Percentiles rank a stretch among this genome's conserved stretches.
phyloP scores from a whole-genome alignment of 1,140 invertebrate species.

The Papilio dardanus region DNA sequence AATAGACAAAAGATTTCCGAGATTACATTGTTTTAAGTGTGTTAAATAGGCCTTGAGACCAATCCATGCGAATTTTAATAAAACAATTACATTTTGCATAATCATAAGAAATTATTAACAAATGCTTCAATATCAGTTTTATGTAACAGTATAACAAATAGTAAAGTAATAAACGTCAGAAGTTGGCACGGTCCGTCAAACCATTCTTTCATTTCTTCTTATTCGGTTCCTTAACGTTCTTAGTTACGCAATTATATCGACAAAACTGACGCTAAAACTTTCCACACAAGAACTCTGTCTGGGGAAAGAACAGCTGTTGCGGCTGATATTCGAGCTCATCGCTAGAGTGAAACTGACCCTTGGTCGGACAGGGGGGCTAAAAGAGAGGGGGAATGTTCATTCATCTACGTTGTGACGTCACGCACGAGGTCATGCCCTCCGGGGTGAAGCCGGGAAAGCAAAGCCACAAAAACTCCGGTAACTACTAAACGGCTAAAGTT shows the following conservation, averaged over 20 bases:
- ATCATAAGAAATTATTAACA: background rate
- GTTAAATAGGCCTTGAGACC: background rate
- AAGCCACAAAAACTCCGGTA: constrained; percentile 52
- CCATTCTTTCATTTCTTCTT: constrained; percentile 19
- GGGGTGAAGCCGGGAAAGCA: constrained; percentile 51
- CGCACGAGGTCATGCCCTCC: constrained; percentile 69
- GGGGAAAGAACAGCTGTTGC: constrained; percentile 60
- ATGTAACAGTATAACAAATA: background rate
- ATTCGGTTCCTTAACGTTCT: constrained; percentile 13
- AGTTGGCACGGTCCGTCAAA: background rate
- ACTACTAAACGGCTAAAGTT: constrained; percentile 46
- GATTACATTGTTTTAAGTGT: background rate
- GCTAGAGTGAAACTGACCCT: constrained; percentile 61
- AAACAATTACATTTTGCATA: background rate
- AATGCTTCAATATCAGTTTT: background rate
- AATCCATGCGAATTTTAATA: too few relatives aligned
- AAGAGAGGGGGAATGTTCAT: constrained; percentile 62
- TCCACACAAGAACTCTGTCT: constrained; percentile 40
- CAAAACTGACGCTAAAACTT: constrained; percentile 21
- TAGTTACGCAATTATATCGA: constrained; percentile 18
- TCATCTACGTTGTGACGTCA: constrained; percentile 73
- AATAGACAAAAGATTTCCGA: background rate
- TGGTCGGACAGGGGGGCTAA: constrained; percentile 41
- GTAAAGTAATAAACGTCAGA: background rate
- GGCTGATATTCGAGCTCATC: constrained; percentile 62